These are phyloP conservation scores for Bostrychus sinensis DNA, from an alignment of 2,113 vertebrate species.

Conservation along the genomic window DNA sequence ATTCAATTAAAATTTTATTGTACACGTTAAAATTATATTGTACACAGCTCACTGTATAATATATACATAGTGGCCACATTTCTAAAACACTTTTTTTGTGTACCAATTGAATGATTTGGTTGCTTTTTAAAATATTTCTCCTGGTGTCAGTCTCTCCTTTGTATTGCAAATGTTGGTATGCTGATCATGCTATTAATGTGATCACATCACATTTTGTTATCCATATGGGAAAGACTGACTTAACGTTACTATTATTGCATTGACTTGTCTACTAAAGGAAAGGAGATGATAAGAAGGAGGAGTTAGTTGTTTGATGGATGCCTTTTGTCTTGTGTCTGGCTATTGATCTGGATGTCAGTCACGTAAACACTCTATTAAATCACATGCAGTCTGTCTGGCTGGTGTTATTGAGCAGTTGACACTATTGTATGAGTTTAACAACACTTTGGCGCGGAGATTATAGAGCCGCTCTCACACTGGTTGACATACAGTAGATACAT, in stretches of 20 bases:
- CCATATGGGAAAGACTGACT: constrained; percentile 2
- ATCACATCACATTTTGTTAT: not conserved
- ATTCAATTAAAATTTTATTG: too few relatives aligned
- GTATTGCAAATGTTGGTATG: too few relatives aligned
- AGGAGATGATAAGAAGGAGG: constrained; percentile 14
- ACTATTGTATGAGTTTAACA: constrained; percentile 47
- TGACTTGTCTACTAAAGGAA: constrained; percentile 18
- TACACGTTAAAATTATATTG: too few relatives aligned
- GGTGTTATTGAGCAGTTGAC: constrained; percentile 52
- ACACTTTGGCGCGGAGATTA: constrained; percentile 35
- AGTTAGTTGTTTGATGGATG: constrained; percentile 51
- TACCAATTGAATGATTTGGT: too few relatives aligned
- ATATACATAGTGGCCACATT: not conserved
- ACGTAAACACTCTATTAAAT: constrained; percentile 63
- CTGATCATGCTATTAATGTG: not conserved
- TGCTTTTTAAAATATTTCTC: not conserved
- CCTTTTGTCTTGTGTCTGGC: constrained; percentile 41
- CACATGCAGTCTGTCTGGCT: constrained; percentile 51
- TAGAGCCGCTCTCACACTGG: constrained; percentile 17
- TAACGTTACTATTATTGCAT: constrained; percentile 20
- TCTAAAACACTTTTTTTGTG: not conserved
- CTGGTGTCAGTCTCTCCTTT: not conserved
- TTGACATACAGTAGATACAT: constrained; percentile 26
- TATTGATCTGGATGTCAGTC: constrained; percentile 67
- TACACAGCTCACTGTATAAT: too few relatives aligned